Evolutionary conservation across 2,797 vertebrate species (phyloP).

Genomic region (Mallotus villosus): DNA sequence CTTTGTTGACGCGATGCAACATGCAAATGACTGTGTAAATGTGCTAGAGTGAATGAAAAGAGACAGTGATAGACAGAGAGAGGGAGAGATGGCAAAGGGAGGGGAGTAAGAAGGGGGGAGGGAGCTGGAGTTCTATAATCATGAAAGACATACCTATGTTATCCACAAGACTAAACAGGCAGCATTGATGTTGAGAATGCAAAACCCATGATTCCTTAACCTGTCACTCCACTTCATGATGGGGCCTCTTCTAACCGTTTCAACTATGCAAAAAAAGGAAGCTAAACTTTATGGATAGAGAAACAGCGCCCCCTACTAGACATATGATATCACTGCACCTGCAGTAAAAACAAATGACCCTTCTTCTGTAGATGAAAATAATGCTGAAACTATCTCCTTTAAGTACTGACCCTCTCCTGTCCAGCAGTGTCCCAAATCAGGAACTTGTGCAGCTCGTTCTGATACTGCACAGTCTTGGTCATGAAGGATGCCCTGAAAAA

Average conservation of each 20-base stretch:
- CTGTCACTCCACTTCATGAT: conserved; percentile 13
- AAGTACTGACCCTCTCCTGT: conserved; percentile 88
- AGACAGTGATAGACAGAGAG: conserved; percentile 2
- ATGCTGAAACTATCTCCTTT: no score
- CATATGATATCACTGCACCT: conserved; percentile 53
- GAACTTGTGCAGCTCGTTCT: conserved; percentile 98
- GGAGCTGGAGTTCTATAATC: conserved; percentile 15
- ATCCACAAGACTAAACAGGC: conserved; percentile 29
- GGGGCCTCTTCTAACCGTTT: conserved; percentile 12
- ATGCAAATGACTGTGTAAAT: background rate
- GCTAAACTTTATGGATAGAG: conserved; percentile 39
- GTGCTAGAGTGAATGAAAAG: background rate
- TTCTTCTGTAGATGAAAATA: no score
- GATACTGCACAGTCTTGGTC: conserved; percentile 99
- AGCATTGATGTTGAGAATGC: conserved; percentile 14
- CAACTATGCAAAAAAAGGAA: background rate
- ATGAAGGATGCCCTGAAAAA: conserved; percentile 95
- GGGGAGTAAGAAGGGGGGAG: background rate
- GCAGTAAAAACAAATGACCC: background rate
- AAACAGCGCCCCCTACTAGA: conserved; percentile 72
- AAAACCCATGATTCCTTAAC: background rate
- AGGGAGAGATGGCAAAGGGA: background rate
- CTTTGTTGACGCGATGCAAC: background rate
- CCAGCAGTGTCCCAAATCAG: conserved; percentile 99
- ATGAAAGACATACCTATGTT: conserved; percentile 14